Percentiles rank a stretch among this genome's conserved stretches.
phyloP scores from a whole-genome alignment of 2,888 invertebrate species.

The Agrochola lota region DNA sequence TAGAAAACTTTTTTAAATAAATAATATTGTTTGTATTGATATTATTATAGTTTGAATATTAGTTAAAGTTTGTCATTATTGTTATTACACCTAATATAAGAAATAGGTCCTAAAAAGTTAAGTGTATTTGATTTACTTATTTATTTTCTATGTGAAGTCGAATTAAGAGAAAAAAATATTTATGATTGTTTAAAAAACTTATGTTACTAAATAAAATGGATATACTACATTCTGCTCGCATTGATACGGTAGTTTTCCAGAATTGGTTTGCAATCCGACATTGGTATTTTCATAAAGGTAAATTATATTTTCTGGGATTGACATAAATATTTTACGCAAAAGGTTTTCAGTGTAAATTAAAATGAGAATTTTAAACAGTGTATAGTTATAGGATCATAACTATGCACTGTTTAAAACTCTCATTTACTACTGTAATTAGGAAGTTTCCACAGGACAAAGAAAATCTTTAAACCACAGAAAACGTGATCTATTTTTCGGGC shows the following conservation, averaged over 20 bases:
- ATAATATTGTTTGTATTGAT: neutral
- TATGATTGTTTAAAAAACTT: neutral
- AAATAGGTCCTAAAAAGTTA: neutral
- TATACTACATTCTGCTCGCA: neutral
- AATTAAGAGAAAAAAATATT: neutral
- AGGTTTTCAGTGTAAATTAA: neutral
- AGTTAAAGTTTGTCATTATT: neutral
- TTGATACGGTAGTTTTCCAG: neutral
- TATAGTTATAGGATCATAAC: neutral
- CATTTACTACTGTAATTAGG: too few relatives aligned
- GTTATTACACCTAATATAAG: neutral
- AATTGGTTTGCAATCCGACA: neutral
- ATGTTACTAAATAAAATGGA: neutral
- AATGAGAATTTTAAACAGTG: neutral
- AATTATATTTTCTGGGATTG: neutral
- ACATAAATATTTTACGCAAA: neutral
- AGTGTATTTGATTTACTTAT: neutral
- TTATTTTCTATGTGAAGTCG: neutral
- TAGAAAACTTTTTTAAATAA: constrained; percentile 14
- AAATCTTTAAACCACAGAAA: neutral
- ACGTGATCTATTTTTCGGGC: neutral
- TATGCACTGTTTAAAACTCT: too few relatives aligned
- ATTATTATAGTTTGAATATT: constrained; percentile 3
- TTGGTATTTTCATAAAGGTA: neutral
- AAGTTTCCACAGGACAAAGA: neutral